Conservation (phyloP, 2,113 vertebrate genomes). For the Mungos mungo region DNA sequence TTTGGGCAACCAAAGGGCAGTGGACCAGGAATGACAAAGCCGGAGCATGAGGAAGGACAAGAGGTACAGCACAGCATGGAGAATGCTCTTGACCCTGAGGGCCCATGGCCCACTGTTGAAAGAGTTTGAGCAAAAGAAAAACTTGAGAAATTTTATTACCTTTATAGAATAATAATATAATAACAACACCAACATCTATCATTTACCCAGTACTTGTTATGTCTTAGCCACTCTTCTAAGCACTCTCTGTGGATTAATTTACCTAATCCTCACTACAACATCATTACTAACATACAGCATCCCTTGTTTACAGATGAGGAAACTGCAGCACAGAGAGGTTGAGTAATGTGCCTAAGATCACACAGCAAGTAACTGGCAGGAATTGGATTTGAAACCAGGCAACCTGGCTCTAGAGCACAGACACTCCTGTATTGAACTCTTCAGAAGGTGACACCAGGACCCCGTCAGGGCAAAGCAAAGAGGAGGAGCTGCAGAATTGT, state of each 20-base stretch:
- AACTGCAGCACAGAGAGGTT: not conserved
- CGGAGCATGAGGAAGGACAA: not conserved
- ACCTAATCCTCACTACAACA: not conserved
- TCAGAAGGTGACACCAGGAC: not conserved
- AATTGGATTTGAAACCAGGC: constrained; percentile 1
- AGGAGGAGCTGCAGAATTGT: not conserved
- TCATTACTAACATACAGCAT: not conserved
- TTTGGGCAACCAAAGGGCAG: not conserved
- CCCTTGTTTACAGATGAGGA: not conserved
- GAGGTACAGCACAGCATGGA: not conserved
- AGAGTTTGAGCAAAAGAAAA: not conserved
- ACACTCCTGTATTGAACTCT: not conserved
- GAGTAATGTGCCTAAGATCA: not conserved
- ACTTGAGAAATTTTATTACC: not conserved
- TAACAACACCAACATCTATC: not conserved
- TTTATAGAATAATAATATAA: not conserved
- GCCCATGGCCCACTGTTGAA: not conserved
- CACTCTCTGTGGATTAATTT: not conserved
- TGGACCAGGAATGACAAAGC: not conserved
- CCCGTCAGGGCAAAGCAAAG: not conserved
- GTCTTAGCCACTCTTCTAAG: not conserved
- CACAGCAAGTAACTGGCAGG: not conserved
- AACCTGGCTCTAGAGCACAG: not conserved
- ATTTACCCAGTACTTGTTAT: not conserved
- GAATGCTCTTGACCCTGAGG: not conserved